A percentile compares a stretch with the other conserved stretches of the same genome.
phyloP scores from a whole-genome alignment of 2,113 vertebrate genomes.

The Channa maculata region DNA sequence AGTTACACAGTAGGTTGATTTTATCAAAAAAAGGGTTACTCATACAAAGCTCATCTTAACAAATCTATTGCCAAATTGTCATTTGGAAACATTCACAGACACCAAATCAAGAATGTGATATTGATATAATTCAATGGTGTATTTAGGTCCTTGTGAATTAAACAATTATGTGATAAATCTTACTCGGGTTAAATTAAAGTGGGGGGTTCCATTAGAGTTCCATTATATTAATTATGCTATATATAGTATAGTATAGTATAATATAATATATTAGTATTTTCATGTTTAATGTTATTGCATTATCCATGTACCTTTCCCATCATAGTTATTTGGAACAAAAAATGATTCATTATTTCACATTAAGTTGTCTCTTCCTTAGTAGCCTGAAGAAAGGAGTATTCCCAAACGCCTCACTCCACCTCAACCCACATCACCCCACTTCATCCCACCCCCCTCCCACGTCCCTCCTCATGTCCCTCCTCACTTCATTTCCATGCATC shows the following conservation, averaged over 20 bases:
- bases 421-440: too few species aligned
- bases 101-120: not conserved
- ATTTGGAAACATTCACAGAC: not conserved
- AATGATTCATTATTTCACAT: not conserved
- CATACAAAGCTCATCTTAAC: slow-evolving; percentile 33
- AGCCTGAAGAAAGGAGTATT: slow-evolving; percentile 3
- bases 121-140: not conserved
- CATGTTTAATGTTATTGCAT: too few species aligned
- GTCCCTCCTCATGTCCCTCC: too few species aligned
- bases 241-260: too few species aligned
- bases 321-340: too few species aligned
- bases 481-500: too few species aligned
- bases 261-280: too few species aligned
- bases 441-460: slow-evolving; percentile 63
- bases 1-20: slow-evolving; percentile 24
- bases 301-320: too few species aligned
- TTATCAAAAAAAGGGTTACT: slow-evolving; percentile 34
- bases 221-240: not conserved
- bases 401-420: not conserved
- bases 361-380: not conserved
- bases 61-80: not conserved
- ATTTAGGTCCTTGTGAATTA: not conserved
- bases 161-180: not conserved
- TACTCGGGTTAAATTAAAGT: not conserved
- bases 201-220: not conserved